Percentiles rank a stretch among this genome's conserved stretches.
phyloP scores from a whole-genome alignment of 2,797 vertebrate species.

The Tokudaia muenninki region DNA sequence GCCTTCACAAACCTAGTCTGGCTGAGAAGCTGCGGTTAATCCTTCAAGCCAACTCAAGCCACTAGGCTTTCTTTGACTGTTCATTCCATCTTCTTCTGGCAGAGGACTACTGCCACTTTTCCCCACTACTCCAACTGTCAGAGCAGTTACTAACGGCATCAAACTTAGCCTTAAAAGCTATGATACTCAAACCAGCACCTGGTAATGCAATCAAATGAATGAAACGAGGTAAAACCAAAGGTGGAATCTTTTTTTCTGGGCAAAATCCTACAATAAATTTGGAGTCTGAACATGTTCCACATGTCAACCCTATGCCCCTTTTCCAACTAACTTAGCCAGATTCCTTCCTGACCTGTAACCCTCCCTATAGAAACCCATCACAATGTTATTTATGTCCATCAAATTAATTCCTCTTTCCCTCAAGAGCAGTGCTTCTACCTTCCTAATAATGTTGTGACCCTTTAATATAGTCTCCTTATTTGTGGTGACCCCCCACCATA shows the following conservation, averaged over 20 bases:
- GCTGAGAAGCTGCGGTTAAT: not conserved
- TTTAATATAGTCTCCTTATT: not conserved
- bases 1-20: not conserved
- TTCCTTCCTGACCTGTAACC: not conserved
- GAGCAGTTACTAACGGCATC: not conserved
- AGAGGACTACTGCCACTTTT: slow-evolving; percentile 11
- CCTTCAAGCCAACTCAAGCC: not conserved
- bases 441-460: not conserved
- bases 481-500: not conserved
- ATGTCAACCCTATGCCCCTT: not conserved
- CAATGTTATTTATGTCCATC: not conserved
- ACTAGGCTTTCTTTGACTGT: not conserved
- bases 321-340: not conserved
- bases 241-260: not conserved
- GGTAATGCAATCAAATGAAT: not conserved
- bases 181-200: not conserved
- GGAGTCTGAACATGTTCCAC: not conserved
- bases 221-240: not conserved
- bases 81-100: not conserved
- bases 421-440: not conserved
- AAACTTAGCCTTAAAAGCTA: not conserved
- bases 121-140: not conserved
- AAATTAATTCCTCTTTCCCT: not conserved
- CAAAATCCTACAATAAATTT: slow-evolving; percentile 5
- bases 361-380: not conserved